Conservation (phyloP, 2,888 invertebrate species). For the Melanchra persicariae region DNA sequence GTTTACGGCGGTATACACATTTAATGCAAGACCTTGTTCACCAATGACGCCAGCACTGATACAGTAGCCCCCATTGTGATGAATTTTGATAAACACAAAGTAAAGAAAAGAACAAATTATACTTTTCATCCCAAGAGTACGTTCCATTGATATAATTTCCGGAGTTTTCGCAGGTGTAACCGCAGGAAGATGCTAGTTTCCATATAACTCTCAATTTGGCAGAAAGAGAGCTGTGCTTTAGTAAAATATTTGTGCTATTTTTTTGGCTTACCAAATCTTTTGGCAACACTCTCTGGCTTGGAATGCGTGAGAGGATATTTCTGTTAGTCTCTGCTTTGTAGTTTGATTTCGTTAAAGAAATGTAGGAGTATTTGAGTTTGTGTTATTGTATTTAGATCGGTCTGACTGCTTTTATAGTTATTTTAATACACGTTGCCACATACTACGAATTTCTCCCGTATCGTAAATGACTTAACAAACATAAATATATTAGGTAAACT, state of each 20-base stretch:
- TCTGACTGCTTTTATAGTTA: too few relatives aligned
- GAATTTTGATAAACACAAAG: too few relatives aligned
- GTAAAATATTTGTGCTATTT: conserved; percentile 35
- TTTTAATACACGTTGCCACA: too few relatives aligned
- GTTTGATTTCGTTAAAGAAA: conserved; percentile 29
- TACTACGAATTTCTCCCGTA: too few relatives aligned
- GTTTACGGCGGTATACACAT: too few relatives aligned
- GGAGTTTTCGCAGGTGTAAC: background rate
- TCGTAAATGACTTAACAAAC: too few relatives aligned
- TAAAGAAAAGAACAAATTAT: background rate
- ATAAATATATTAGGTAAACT: too few relatives aligned
- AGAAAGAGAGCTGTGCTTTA: conserved; percentile 28
- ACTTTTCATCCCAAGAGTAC: background rate
- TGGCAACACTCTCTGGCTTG: conserved; percentile 32
- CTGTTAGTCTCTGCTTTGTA: background rate
- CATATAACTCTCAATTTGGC: conserved; percentile 37
- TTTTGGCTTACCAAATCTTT: conserved; percentile 48
- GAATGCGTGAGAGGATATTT: conserved; percentile 17
- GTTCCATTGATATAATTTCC: too few relatives aligned
- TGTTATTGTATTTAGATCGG: background rate
- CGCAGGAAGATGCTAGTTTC: background rate
- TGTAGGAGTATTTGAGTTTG: background rate
- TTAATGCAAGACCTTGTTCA: too few relatives aligned
- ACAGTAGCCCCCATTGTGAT: too few relatives aligned
- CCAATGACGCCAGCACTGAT: too few relatives aligned